Conservation (phyloP, 2,888 invertebrate genomes). For the Acleris emargana region DNA sequence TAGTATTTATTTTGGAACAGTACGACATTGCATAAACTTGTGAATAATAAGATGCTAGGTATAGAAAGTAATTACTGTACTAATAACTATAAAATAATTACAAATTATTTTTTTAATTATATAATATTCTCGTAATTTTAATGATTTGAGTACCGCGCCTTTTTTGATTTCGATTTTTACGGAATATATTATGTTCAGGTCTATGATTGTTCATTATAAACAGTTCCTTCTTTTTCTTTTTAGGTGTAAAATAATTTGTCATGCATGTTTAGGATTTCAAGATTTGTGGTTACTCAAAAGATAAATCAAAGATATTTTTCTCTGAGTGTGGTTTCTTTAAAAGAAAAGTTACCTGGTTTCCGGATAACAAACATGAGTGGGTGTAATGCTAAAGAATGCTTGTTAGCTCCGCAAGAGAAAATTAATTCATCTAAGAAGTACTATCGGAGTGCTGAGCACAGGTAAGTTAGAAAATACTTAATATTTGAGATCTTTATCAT, state of each 20-base stretch:
- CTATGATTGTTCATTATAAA: background rate
- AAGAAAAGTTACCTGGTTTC: conserved; percentile 18
- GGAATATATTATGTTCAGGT: background rate
- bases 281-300: conserved; percentile 39
- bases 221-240: conserved; percentile 24
- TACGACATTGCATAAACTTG: conserved; percentile 31
- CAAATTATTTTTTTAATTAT: background rate
- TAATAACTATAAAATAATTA: background rate
- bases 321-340: conserved; percentile 34
- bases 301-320: conserved; percentile 44
- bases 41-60: background rate
- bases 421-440: conserved; percentile 61
- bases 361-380: conserved; percentile 50
- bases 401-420: conserved; percentile 40
- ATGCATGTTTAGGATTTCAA: conserved; percentile 43
- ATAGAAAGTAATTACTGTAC: background rate
- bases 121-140: background rate
- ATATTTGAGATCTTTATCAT: background rate
- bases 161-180: background rate
- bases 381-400: conserved; percentile 55
- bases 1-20: conserved; percentile 36
- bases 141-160: background rate
- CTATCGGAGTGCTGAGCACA: conserved; percentile 72
- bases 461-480: conserved; percentile 54
- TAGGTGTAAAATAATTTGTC: conserved; percentile 35